These are phyloP conservation scores for Nilaparvata lugens DNA, from an alignment of 1,140 invertebrate species.

Conservation along the genomic window DNA sequence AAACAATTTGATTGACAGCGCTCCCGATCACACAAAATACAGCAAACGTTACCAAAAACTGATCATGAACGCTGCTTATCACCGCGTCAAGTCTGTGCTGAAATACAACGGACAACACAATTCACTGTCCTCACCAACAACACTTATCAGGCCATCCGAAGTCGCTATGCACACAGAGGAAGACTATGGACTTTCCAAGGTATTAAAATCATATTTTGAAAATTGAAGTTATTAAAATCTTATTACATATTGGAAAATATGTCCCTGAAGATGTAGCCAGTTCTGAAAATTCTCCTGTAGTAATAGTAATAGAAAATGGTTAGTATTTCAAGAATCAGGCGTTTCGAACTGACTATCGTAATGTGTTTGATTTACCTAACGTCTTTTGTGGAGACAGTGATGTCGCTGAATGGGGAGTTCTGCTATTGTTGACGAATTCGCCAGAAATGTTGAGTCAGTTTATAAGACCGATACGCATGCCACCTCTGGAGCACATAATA, in stretches of 20 bases:
- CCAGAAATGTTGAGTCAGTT: too few relatives aligned
- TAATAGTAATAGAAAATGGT: neutral
- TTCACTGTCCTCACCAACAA: slow-evolving; percentile 44
- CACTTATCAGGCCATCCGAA: slow-evolving; percentile 50
- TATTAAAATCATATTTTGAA: slow-evolving; percentile 13
- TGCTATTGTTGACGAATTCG: too few relatives aligned
- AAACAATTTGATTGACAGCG: slow-evolving; percentile 22
- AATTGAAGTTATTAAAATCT: neutral
- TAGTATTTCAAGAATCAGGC: neutral
- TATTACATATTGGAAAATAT: neutral
- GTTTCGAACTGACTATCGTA: neutral
- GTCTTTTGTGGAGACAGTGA: neutral
- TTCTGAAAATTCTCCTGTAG: neutral
- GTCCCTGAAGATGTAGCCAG: neutral
- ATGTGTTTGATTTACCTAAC: neutral
- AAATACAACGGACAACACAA: slow-evolving; percentile 36
- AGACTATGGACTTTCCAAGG: slow-evolving; percentile 52
- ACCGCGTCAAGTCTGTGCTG: slow-evolving; percentile 44
- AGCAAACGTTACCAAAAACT: slow-evolving; percentile 24
- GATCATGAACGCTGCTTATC: slow-evolving; percentile 37
- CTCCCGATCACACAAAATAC: slow-evolving; percentile 20
- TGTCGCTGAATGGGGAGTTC: too few relatives aligned
- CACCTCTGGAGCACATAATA: too few relatives aligned
- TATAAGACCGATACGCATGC: too few relatives aligned
- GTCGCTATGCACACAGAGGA: slow-evolving; percentile 40